Evolutionary conservation across 2,113 vertebrate genomes (phyloP).

Genomic region (Pampusana beccarii): DNA sequence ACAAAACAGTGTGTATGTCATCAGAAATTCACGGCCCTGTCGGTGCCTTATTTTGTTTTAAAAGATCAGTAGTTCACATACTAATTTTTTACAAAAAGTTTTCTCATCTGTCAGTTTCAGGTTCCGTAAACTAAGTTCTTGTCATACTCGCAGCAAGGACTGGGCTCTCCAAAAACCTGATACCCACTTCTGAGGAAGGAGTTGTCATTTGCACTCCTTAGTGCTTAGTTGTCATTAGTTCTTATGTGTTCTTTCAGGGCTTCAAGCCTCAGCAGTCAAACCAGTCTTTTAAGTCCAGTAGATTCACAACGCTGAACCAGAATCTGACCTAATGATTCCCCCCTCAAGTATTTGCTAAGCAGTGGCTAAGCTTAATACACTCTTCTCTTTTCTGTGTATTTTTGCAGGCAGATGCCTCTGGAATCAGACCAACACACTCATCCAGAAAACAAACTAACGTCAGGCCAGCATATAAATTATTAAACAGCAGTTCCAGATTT

Average conservation of each 20-base stretch:
- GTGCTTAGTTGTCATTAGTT: neutral
- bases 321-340: neutral
- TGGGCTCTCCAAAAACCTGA: neutral
- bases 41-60: neutral
- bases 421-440: neutral
- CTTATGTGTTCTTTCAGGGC: neutral
- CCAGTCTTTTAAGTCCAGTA: neutral
- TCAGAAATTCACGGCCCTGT: neutral
- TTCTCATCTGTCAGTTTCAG: neutral
- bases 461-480: neutral
- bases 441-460: neutral
- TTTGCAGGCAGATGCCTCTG: slow-evolving; percentile 18
- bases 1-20: neutral
- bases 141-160: neutral
- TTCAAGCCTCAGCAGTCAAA: neutral
- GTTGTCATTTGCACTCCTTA: neutral
- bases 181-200: neutral
- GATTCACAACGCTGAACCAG: neutral
- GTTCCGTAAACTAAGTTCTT: neutral
- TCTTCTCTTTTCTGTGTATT: neutral
- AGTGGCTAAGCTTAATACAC: neutral
- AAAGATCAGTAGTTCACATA: neutral
- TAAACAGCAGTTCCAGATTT: neutral
- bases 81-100: neutral
- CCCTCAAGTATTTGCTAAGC: neutral